These are phyloP conservation scores for Rhagoletis zephyria DNA, from an alignment of 1,140 invertebrate genomes.

Conservation along the genomic window DNA sequence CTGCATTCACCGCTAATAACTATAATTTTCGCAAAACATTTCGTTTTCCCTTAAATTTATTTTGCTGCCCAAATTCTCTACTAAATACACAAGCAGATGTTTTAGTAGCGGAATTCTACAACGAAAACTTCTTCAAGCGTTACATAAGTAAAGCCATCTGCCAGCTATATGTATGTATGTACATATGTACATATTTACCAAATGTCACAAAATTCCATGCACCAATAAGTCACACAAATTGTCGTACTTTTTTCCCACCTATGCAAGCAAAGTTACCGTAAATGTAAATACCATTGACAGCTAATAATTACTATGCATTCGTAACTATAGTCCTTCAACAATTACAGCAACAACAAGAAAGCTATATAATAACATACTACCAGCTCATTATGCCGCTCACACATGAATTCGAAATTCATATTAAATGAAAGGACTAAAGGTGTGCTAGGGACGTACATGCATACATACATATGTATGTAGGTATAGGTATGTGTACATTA, in stretches of 20 bases:
- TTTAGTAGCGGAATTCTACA: background rate
- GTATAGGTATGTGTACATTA: background rate
- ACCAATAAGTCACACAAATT: background rate
- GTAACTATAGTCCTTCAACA: background rate
- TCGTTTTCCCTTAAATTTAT: background rate
- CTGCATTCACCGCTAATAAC: background rate
- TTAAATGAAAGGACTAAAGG: background rate
- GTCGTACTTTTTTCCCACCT: background rate
- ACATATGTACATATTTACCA: background rate
- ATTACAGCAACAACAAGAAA: background rate
- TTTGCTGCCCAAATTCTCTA: background rate
- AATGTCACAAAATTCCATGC: conserved; percentile 7
- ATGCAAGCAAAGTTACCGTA: background rate
- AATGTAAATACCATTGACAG: conserved; percentile 29
- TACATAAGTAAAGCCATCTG: conserved; percentile 11
- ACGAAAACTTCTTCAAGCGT: background rate
- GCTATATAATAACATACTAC: background rate
- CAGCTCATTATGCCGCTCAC: conserved; percentile 35
- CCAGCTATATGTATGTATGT: background rate
- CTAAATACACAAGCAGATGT: background rate
- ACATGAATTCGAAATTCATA: background rate
- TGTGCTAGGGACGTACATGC: background rate
- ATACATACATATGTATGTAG: background rate
- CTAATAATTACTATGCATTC: conserved; percentile 42
- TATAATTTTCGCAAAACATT: background rate